Conservation (phyloP, 2,113 vertebrate genomes). For the Urocynchramus pylzowi region DNA sequence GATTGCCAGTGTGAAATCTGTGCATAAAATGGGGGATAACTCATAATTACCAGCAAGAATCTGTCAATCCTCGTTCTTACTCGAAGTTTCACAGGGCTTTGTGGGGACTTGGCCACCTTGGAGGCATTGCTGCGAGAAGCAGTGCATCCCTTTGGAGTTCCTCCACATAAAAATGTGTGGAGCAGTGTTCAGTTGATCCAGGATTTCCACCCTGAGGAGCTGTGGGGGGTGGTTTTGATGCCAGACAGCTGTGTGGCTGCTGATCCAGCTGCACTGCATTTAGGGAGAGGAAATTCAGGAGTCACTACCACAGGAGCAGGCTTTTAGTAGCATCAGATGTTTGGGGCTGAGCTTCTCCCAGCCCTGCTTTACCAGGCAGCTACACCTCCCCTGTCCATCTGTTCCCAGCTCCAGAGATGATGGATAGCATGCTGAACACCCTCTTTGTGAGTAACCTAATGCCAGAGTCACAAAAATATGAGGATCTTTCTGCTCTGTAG, state of each 20-base stretch:
- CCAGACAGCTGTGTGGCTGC: conserved; percentile 51
- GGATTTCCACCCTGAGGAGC: conserved; percentile 36
- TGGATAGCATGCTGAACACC: background rate
- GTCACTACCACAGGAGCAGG: background rate
- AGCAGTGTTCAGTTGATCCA: background rate
- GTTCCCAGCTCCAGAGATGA: background rate
- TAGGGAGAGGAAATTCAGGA: conserved; percentile 27
- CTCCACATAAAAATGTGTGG: background rate
- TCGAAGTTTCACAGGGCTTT: background rate
- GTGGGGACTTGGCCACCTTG: background rate
- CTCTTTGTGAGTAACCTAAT: background rate
- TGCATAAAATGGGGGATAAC: background rate
- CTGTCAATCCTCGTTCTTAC: background rate
- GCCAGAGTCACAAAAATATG: background rate
- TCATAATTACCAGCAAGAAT: background rate
- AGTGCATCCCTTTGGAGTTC: background rate
- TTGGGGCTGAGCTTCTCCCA: background rate
- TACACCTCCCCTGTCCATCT: background rate
- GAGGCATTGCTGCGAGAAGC: background rate
- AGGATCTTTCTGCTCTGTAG: background rate
- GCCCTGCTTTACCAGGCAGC: background rate
- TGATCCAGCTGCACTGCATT: conserved; percentile 38
- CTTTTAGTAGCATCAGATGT: conserved; percentile 20
- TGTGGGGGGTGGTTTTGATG: conserved; percentile 18
- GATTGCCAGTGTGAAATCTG: background rate